A percentile compares a stretch with the other conserved stretches of the same genome.
phyloP scores from a whole-genome alignment of 2,113 vertebrate genomes.

The Actinemys pallida region DNA sequence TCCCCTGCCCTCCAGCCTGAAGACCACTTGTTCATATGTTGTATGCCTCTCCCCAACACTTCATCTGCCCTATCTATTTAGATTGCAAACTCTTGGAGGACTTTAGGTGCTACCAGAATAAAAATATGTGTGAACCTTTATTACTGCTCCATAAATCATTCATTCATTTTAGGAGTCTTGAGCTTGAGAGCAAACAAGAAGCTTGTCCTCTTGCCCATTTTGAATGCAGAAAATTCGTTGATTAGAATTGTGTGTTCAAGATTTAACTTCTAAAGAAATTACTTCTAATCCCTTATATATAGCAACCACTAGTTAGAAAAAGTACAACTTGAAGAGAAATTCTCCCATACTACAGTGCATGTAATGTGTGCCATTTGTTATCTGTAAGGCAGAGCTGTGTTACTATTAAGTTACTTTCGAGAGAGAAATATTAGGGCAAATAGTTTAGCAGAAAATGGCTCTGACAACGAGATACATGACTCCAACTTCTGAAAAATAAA shows the following conservation, averaged over 20 bases:
- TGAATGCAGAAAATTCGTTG: background rate
- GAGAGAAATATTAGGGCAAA: constrained; percentile 6
- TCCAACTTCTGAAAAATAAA: background rate
- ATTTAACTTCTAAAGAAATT: background rate
- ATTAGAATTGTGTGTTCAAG: background rate
- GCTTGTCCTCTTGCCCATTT: background rate
- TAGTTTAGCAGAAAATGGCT: background rate
- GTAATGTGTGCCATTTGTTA: background rate
- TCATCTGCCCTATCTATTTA: background rate
- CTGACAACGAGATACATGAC: background rate
- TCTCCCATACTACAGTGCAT: background rate
- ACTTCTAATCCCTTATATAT: rapidly evolving
- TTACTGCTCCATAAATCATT: background rate
- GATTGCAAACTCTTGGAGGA: background rate
- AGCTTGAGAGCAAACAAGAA: background rate
- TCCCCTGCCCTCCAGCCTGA: background rate
- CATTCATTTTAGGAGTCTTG: background rate
- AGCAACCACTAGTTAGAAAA: background rate
- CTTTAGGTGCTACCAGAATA: background rate
- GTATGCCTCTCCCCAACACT: background rate
- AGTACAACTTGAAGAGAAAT: background rate
- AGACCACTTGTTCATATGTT: background rate
- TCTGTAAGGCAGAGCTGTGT: background rate
- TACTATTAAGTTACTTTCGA: constrained; percentile 3
- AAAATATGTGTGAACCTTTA: background rate